phyloP scores from a whole-genome alignment of 2,797 vertebrate genomes.

The Neomorphus geoffroyi region DNA sequence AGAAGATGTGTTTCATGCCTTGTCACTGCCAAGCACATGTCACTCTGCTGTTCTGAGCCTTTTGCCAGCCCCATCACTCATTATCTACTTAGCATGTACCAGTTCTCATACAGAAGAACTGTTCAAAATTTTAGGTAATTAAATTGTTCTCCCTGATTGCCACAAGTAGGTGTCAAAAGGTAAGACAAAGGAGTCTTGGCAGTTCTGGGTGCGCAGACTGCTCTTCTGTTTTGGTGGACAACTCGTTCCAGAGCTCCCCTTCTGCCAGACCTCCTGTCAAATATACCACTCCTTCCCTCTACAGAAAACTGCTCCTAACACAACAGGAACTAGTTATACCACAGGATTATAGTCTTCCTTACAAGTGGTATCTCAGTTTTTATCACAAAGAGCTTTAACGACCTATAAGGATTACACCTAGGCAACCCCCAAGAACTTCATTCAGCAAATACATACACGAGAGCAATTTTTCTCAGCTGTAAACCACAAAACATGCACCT shows the following conservation, averaged over 20 bases:
- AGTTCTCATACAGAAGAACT: background rate
- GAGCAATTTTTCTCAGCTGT: background rate
- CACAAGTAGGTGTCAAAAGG: background rate
- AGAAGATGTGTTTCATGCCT: background rate
- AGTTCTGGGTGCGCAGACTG: background rate
- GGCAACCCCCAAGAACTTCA: background rate
- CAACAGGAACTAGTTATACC: background rate
- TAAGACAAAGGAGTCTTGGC: background rate
- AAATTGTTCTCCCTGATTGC: background rate
- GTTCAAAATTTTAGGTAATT: background rate
- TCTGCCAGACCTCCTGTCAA: background rate
- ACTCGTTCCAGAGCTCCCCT: background rate
- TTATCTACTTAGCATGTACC: background rate
- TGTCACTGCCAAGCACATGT: background rate
- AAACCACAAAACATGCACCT: background rate
- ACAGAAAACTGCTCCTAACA: background rate
- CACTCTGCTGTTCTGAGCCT: background rate
- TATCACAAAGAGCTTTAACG: background rate
- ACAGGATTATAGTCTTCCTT: background rate
- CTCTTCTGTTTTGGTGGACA: background rate
- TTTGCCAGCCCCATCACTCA: background rate
- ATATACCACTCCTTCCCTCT: background rate
- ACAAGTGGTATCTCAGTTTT: background rate
- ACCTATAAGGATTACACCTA: background rate
- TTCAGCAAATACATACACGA: background rate